Conservation (phyloP, 2,797 vertebrate genomes). For the Hypotaenidia philippensis region DNA sequence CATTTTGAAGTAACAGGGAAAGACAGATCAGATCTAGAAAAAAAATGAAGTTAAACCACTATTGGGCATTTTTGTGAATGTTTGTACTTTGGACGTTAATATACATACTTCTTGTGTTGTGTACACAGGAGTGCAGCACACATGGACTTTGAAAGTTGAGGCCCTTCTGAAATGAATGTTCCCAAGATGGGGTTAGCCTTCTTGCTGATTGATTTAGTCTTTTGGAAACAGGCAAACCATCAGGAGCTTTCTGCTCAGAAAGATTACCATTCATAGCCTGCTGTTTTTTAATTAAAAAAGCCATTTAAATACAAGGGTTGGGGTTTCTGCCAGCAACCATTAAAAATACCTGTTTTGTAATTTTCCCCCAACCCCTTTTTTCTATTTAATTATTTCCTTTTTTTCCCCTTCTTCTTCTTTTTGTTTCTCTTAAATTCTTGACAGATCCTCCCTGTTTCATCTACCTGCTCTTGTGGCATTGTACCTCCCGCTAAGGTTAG, state of each 20-base stretch:
- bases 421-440: constrained; percentile 29
- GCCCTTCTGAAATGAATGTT: constrained; percentile 17
- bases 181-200: constrained; percentile 31
- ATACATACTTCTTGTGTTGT: background rate
- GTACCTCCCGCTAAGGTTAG: constrained; percentile 24
- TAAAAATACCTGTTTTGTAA: constrained; percentile 77
- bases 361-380: constrained; percentile 64
- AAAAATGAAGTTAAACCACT: background rate
- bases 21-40: constrained; percentile 28
- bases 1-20: constrained; percentile 47
- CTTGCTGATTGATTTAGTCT: constrained; percentile 52
- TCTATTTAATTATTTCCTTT: constrained; percentile 22
- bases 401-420: background rate
- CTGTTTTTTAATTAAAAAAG: constrained; percentile 76
- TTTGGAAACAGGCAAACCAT: constrained; percentile 46
- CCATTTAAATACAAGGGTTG: constrained; percentile 73
- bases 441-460: constrained; percentile 29
- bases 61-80: background rate
- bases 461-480: constrained; percentile 35
- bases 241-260: constrained; percentile 54
- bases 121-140: background rate
- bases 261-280: constrained; percentile 73
- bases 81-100: background rate
- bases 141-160: background rate
- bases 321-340: constrained; percentile 71